Base-by-base conservation (phyloP, 92 coral and sea anemone genomes). In the Parazoanthus atlanticus region DNA sequence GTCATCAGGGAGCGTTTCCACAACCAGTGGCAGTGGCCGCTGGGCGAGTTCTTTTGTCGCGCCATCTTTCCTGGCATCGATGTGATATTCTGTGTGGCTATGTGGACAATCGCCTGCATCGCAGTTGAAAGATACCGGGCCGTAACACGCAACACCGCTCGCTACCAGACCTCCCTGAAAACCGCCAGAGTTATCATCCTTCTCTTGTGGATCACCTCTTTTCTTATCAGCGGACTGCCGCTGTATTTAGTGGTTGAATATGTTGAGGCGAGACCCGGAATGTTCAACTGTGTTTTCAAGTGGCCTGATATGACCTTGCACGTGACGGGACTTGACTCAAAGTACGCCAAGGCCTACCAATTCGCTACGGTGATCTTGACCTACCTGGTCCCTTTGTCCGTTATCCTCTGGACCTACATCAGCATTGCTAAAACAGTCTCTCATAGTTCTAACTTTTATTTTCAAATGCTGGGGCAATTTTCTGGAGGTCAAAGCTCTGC, bases 81-180 rank as follows among this genome's bases (percentile, higher is more conserved):
- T 71, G 82, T 89, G 21, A 92, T 92, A 38, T 89, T 82, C 54
- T 92, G 96, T 9, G 96, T 91, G 3, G 92, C 96, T 0, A 91
- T 95, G 49, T 95, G 98, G 98, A 89, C 98, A 1, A 95, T 95
- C 28, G 87, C 95, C 33, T 81, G 90, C 25, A 92, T 95, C 38
- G 96, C 98, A 12, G 72, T 95, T 13, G 95, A 94, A 65, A 91
- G 98, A 49, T 93, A 93, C 91, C 56, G 88, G 52, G 94, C 94
- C 1, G 90, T 95, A 32, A 93, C 93, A 13, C 74, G 94, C 25
- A 92, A 86, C 19, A 74, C 74, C 41, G 72, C 90, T 13, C 40
- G 26, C 52, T 47, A 84, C n/a, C 90, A 33, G 6, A 29, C 88
- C 70, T 90, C 91, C 31, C 93, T 93, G 41, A 91, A 76, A 66